A percentile compares a stretch with the other conserved stretches of the same genome.
Conservation (phyloP, 2,113 vertebrate species). For the Xyliphius kryptos region DNA sequence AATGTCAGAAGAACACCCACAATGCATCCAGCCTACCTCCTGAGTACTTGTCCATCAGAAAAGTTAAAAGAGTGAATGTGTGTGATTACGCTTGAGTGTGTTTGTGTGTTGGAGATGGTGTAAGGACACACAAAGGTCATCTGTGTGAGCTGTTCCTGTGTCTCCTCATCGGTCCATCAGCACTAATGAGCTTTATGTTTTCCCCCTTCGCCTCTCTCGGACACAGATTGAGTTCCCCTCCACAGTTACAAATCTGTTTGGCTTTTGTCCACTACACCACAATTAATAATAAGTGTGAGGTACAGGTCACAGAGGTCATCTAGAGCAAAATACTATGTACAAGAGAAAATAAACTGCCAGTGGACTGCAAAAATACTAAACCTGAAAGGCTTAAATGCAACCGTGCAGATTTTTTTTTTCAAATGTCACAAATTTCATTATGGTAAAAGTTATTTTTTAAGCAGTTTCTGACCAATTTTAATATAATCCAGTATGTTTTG, state of each 20-base stretch:
- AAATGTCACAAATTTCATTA: too few relatives aligned
- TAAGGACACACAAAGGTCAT: conserved; percentile 79
- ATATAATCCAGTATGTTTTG: too few relatives aligned
- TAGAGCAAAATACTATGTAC: conserved; percentile 47
- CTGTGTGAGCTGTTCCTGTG: conserved; percentile 65
- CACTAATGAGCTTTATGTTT: conserved; percentile 85
- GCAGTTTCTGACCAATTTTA: too few relatives aligned
- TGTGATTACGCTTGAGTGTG: too few relatives aligned
- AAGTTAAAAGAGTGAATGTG: too few relatives aligned
- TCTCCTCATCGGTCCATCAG: conserved; percentile 80
- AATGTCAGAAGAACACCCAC: too few relatives aligned
- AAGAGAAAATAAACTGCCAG: background rate
- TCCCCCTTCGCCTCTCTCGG: conserved; percentile 72
- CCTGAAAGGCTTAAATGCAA: too few relatives aligned
- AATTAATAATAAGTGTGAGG: conserved; percentile 81
- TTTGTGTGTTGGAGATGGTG: conserved; percentile 53
- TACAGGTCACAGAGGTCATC: conserved; percentile 71
- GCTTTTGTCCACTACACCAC: conserved; percentile 79
- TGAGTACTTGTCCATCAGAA: too few relatives aligned
- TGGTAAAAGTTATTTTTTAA: too few relatives aligned
- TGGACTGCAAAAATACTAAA: background rate
- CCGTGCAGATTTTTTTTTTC: too few relatives aligned
- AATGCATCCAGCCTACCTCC: too few relatives aligned
- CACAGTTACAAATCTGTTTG: conserved; percentile 86
- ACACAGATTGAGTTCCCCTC: conserved; percentile 83